Conservation (phyloP, 2,888 invertebrate genomes). For the Drosophila infuscata region DNA sequence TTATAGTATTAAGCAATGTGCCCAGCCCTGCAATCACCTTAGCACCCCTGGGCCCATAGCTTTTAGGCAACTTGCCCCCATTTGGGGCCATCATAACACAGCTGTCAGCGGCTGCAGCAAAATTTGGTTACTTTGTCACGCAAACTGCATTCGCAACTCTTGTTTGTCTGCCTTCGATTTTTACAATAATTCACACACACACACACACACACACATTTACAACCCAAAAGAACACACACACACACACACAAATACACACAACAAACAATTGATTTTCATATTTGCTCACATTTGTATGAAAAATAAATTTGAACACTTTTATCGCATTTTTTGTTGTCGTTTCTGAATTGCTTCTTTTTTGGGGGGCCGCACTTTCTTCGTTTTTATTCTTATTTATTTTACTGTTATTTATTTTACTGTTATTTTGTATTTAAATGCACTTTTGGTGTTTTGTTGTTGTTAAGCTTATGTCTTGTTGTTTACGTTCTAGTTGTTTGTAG, state of each 20-base stretch:
- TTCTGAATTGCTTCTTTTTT: slow-evolving; percentile 35
- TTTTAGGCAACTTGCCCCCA: background rate
- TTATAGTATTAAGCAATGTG: slow-evolving; percentile 11
- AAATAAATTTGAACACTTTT: slow-evolving; percentile 52
- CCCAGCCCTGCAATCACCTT: slow-evolving; percentile 21
- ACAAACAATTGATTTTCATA: slow-evolving; percentile 57
- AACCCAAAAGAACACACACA: slow-evolving; percentile 6
- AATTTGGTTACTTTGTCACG: slow-evolving; percentile 65
- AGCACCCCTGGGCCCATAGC: background rate
- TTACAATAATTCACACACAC: slow-evolving; percentile 51
- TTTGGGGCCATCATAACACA: slow-evolving; percentile 57
- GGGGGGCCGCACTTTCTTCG: slow-evolving; percentile 27
- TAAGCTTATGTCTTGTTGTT: slow-evolving; percentile 18
- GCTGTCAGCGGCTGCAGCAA: slow-evolving; percentile 70
- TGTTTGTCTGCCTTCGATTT: slow-evolving; percentile 81
- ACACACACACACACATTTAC: slow-evolving; percentile 13
- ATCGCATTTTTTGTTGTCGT: slow-evolving; percentile 11
- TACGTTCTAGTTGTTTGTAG: slow-evolving; percentile 48
- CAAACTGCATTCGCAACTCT: slow-evolving; percentile 54
- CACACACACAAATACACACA: slow-evolving; percentile 11
- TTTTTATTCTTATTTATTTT: slow-evolving; percentile 13
- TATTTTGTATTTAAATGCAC: slow-evolving; percentile 66
- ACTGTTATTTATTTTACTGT: slow-evolving; percentile 1
- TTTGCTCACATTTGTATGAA: slow-evolving; percentile 59
- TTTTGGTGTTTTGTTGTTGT: slow-evolving; percentile 61